Percentiles rank a stretch among this genome's conserved stretches.
Evolutionary conservation across 1,140 invertebrate species (phyloP).

Genomic region (Drosophila saltans): DNA sequence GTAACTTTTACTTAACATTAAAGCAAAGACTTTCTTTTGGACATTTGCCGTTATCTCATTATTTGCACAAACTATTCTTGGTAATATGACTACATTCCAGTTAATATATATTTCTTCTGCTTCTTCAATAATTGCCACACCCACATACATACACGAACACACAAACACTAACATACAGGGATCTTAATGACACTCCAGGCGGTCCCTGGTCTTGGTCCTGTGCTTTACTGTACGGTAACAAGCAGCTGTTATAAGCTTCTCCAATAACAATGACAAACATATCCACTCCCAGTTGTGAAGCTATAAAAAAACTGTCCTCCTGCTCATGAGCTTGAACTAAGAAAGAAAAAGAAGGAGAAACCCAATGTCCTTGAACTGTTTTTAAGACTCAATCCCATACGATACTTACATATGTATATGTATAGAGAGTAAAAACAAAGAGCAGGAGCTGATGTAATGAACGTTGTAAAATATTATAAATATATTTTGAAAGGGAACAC

Average conservation of each 20-base stretch:
- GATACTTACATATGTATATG: neutral
- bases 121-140: conserved; percentile 43
- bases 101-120: conserved; percentile 1
- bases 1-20: neutral
- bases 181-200: conserved; percentile 46
- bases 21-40: neutral
- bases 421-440: neutral
- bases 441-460: neutral
- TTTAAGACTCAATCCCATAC: conserved; percentile 5
- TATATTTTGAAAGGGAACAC: conserved; percentile 9
- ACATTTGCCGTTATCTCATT: conserved; percentile 30
- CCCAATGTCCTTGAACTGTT: conserved; percentile 64
- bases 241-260: conserved; percentile 20
- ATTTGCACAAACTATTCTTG: conserved; percentile 16
- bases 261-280: conserved; percentile 13
- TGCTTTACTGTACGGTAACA: neutral
- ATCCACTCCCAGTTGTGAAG: conserved; percentile 49
- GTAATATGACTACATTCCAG: conserved; percentile 51
- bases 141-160: neutral
- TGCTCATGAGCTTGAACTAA: neutral
- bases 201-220: conserved; percentile 27
- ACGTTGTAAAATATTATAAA: conserved; percentile 9
- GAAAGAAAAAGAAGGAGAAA: conserved; percentile 15
- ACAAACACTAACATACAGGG: neutral
- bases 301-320: conserved; percentile 35